A percentile compares a stretch with the other conserved stretches of the same genome.
These are phyloP conservation scores for Gandaritis pyraliata DNA, from an alignment of 2,888 invertebrate species.

Conservation along the genomic window DNA sequence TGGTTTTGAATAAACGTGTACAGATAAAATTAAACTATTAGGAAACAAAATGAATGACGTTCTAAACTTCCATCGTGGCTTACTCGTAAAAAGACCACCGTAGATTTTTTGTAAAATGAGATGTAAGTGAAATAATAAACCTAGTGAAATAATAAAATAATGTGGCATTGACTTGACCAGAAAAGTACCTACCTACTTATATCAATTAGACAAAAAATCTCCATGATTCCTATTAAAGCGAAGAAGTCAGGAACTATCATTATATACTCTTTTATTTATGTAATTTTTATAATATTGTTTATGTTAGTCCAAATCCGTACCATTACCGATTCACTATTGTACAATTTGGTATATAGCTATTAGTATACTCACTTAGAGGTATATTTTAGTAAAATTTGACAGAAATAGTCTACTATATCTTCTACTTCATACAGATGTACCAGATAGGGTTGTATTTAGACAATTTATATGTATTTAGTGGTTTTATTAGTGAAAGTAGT, in stretches of 20 bases:
- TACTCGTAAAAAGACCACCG: neutral
- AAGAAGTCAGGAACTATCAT: slow-evolving; percentile 16
- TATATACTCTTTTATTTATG: slow-evolving; percentile 7
- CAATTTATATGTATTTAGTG: slow-evolving; percentile 72
- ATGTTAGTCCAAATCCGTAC: slow-evolving; percentile 7
- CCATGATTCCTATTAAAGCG: slow-evolving; percentile 4
- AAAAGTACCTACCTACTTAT: slow-evolving; percentile 1
- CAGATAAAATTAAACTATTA: slow-evolving; percentile 14
- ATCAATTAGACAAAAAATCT: slow-evolving; percentile 10
- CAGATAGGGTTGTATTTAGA: slow-evolving; percentile 69
- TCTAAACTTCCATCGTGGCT: neutral
- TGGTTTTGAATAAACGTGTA: too few relatives aligned
- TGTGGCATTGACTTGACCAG: neutral
- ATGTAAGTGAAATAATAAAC: too few relatives aligned
- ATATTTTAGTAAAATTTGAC: slow-evolving; percentile 14
- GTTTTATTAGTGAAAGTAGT: slow-evolving; percentile 53
- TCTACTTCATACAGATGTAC: slow-evolving; percentile 51
- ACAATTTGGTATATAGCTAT: slow-evolving; percentile 13
- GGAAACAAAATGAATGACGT: slow-evolving; percentile 19
- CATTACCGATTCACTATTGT: slow-evolving; percentile 6
- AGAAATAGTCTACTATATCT: slow-evolving; percentile 29
- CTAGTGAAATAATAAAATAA: too few relatives aligned
- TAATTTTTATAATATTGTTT: slow-evolving; percentile 5
- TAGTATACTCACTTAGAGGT: slow-evolving; percentile 11
- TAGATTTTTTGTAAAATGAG: too few relatives aligned